Evolutionary conservation across 2,113 vertebrate species (phyloP), one percentile per base, ranked within the genome.

Genomic region (Indri indri): DNA sequence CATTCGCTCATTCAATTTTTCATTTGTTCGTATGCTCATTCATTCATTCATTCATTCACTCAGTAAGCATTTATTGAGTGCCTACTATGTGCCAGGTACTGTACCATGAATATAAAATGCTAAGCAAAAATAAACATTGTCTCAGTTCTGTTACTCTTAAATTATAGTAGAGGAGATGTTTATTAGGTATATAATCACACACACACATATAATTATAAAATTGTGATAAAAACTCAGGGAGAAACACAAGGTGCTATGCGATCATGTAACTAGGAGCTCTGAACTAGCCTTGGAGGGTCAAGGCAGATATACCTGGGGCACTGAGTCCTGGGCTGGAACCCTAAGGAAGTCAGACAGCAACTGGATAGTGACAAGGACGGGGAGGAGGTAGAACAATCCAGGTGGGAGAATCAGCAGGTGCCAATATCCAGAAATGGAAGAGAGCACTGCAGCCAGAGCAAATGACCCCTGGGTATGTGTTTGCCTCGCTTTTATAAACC

Each of bases 341-440:
- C 30, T 14, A 32, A 65, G 83, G 23, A 59, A 8, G 18, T 63
- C 42, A 10, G 12, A 14, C 37, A 37, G 32, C 65, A 63, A 52
- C 34, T 8, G 4, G 45, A 13, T 32, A 13, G 91, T 32, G 12
- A 77, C 11, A 34, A 77, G 30, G 50, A 4, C n/a, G 30, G 20
- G 32, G 37, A 14, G 5, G 30, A 57, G 30, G 27, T 6, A 2
- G n/a, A 66, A 20, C 5, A 30, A 3, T 12, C 54, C 76, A 76
- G 57, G 8, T 0, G 16, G 5, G 42, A 6, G 1, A 17, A 2
- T 54, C 47, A 25, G 40, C 42, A 17, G 2, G 16, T 54, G 59
- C 17, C 27, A 50, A 4, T 40, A 8, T 32, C n/a, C 42, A 63
- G 74, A 86, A 66, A 30, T 61, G 45, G 57, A 79, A 71, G 50